Percentiles rank a stretch among this genome's conserved stretches.
Evolutionary conservation across 2,888 invertebrate species (phyloP).

Genomic region (Perdita meconis): DNA sequence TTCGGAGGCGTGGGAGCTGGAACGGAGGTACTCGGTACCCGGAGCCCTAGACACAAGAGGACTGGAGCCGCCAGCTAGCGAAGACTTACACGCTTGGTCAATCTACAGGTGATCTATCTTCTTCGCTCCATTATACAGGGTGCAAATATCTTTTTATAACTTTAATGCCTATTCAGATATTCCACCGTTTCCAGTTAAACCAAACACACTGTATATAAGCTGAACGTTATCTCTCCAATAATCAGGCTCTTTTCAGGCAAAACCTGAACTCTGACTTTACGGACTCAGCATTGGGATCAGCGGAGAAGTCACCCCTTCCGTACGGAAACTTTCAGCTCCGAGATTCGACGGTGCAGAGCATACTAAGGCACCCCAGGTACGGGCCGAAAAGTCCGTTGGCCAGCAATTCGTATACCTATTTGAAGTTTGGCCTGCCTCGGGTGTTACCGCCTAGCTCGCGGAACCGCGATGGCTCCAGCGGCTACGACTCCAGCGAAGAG

Average conservation of each 20-base stretch:
- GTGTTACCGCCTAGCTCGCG: constrained; percentile 91
- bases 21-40: constrained; percentile 95
- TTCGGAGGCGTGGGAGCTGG: constrained; percentile 88
- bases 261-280: constrained; percentile 98
- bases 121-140: no score
- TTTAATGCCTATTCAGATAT: no score
- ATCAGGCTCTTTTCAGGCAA: constrained; percentile 87
- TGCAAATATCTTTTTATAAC: no score
- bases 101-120: constrained; percentile 90
- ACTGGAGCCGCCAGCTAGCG: constrained; percentile 90
- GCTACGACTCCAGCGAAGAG: constrained; percentile 95
- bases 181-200: no score
- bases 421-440: constrained; percentile 96
- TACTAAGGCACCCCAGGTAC: constrained; percentile 94
- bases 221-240: background rate
- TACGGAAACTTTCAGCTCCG: constrained; percentile 97
- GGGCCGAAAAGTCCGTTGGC: constrained; percentile 95
- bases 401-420: constrained; percentile 96
- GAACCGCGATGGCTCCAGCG: constrained; percentile 93
- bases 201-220: background rate
- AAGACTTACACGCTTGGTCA: constrained; percentile 98
- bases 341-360: constrained; percentile 96
- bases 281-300: constrained; percentile 96
- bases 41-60: constrained; percentile 90
- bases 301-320: constrained; percentile 96